Base-by-base conservation (phyloP, 2,113 vertebrate genomes). In the Scytalopus superciliaris region DNA sequence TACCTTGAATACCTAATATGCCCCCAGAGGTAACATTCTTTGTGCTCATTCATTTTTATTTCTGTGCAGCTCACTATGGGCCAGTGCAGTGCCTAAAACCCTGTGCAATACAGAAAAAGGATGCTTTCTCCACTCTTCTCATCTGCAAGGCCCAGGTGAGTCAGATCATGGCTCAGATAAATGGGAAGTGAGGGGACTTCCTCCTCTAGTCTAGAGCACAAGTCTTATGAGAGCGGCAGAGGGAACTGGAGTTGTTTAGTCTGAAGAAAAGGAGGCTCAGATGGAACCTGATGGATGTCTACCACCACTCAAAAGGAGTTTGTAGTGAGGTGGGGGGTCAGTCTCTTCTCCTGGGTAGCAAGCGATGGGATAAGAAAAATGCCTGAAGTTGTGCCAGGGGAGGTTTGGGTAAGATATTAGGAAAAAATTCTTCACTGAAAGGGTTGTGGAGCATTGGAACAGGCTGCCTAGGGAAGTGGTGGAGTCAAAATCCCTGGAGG, bases 11-110 rank as follows among this genome's bases (percentile, higher is more conserved):
- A 91, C 2, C 10, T 13, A 66, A 5, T 83, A 52, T 24, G 12
- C 17, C 39, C 16, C 2, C 12, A 44, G n/a, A 0, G 0, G 52
- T 47, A 84, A 78, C 70, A 64, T 60, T 74, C 9, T 19, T 12
- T n/a, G 11, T 63, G 11, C 12, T 81, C 7, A 21, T 44, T 63
- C 0, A 56, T 84, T 94, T 87, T 30, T 70, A 4, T 31, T 75
- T 42, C 39, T 85, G 9, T 85, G n/a, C 35, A 75, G 6, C 63
- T 87, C 37, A 31, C 50, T 67, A 8, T 35, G 39, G 44, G 40
- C 11, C 25, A 66, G 5, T 23, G 7, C 31, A 42, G 22, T 57
- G 19, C 3, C 56, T 24, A 49, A 73, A 79, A 1, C 22, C 55
- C 24, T 28, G 14, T 5, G 60, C 19, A 64, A 69, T 69, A 66